Conservation (phyloP, 2,888 invertebrate genomes). For the Bombyx huttoni region DNA sequence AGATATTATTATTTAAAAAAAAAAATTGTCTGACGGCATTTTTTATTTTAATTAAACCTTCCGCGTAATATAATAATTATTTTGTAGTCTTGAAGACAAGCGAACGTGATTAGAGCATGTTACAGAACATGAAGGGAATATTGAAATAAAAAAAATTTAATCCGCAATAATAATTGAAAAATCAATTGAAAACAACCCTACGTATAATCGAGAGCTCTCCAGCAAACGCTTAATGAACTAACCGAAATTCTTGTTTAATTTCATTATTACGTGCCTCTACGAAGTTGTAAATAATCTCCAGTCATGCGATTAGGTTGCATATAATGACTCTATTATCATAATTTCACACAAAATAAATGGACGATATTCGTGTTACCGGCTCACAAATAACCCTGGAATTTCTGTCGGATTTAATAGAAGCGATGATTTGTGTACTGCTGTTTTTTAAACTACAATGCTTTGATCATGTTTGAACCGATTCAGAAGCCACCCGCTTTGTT, state of each 20-base stretch:
- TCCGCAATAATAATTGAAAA: too few relatives aligned
- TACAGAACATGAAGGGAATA: too few relatives aligned
- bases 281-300: constrained; percentile 30
- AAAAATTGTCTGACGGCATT: too few relatives aligned
- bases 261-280: constrained; percentile 10
- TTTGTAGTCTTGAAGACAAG: too few relatives aligned
- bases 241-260: constrained; percentile 3
- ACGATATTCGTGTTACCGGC: constrained; percentile 30
- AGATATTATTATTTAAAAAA: too few relatives aligned
- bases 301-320: constrained; percentile 53
- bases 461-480: not conserved
- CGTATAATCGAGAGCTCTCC: not conserved
- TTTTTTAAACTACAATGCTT: not conserved
- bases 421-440: constrained; percentile 12
- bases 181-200: not conserved
- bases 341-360: constrained; percentile 43
- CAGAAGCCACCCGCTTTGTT: too few relatives aligned
- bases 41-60: too few relatives aligned
- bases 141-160: too few relatives aligned
- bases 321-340: constrained; percentile 46
- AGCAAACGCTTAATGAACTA: not conserved
- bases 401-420: constrained; percentile 16
- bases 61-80: too few relatives aligned
- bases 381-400: constrained; percentile 33
- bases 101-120: too few relatives aligned